Conservation (phyloP, 64 coral and sea anemone species). For the Orbicella faveolata region DNA sequence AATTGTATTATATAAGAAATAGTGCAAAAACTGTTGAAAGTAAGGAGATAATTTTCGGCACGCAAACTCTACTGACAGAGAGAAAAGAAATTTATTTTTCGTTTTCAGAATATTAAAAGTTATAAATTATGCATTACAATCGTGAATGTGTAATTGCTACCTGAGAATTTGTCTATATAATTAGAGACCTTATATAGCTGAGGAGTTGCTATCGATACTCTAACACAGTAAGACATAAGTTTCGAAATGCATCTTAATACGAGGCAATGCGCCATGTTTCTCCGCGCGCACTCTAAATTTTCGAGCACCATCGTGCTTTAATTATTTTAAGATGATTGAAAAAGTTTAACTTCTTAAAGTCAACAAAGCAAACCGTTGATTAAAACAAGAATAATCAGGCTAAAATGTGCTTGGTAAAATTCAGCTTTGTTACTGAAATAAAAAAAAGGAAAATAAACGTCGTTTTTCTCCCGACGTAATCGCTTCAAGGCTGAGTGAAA, state of each 20-base stretch:
- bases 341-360: not conserved
- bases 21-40: too few species aligned
- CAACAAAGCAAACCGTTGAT: conserved; percentile 9
- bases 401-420: not conserved
- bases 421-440: not conserved
- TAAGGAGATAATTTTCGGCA: too few species aligned
- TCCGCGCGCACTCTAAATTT: not conserved
- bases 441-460: not conserved
- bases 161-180: not conserved
- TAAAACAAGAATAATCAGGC: not conserved
- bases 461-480: not conserved
- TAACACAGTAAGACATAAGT: too few species aligned
- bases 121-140: not conserved
- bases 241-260: too few species aligned
- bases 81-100: too few species aligned
- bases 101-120: not conserved
- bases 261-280: not conserved
- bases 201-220: not conserved
- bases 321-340: not conserved
- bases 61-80: too few species aligned
- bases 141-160: not conserved
- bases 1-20: too few species aligned
- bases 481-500: not conserved
- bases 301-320: too few species aligned
- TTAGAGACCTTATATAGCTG: not conserved